Base-by-base conservation (phyloP, 2,113 vertebrate genomes). In the Orientallactaga bullata region DNA sequence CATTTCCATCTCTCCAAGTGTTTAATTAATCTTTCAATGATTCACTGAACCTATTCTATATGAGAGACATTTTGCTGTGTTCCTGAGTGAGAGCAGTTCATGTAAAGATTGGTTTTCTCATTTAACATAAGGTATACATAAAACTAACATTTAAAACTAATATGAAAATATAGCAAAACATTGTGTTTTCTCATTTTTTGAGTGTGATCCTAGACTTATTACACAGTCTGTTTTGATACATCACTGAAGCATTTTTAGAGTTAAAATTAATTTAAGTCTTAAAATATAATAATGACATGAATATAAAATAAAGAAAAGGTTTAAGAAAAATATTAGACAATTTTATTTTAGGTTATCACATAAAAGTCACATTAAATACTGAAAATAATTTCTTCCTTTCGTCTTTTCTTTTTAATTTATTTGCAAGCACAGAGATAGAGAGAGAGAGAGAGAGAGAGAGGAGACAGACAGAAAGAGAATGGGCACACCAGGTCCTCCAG, bases 271-370 rank as follows among this genome's bases (percentile, higher is more conserved):
- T n/a, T 60, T 69, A 83, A 83, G 21, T n/a, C 9, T 83, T 35
- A 76, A 94, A 23, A 11, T 60, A 60, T 32, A 83, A 65, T 26
- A 55, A 68, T 20, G 68, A 73, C 60, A 73, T 77, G 20, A 35
- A 35, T 37, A 74, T 51, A 66, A 30, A 66, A 26, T 32, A n/a
- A n/a, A n/a, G 51, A 87, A 88, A 66, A 84, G 30, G 17, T 71
- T 11, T 71, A 92, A 88, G 63, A 35, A 42, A 80, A 61, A 30
- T 39, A 21, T 30, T 30, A 4, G 11, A 21, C 4, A 80, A 85
- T 84, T 87, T 92, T 76, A 80, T 24, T 60, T 85, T 76, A n/a
- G 7, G n/a, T 73, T 88, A 85, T 86, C 11, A 78, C 60, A 77
- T 65, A 37, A 86, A 84, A 60, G 0, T 1, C 23, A 63, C 12